Evolutionary conservation across 2,888 invertebrate species (phyloP).

Genomic region (Sthenelais limicola): DNA sequence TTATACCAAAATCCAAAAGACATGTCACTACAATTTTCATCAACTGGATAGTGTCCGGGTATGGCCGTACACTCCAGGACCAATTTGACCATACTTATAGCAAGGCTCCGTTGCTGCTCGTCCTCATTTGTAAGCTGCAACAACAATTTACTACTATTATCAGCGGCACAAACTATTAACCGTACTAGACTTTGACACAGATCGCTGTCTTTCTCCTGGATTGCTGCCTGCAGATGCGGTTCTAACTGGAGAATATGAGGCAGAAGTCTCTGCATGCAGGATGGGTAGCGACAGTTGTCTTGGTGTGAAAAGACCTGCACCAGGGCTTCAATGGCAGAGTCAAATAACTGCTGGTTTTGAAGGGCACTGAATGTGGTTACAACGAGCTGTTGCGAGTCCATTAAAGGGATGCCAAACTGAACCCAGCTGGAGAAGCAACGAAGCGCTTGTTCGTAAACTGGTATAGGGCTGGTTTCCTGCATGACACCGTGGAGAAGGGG

Average conservation of each 20-base stretch:
- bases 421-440: constrained; percentile 77
- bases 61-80: constrained; percentile 84
- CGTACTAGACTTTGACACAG: constrained; percentile 69
- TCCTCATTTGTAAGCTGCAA: constrained; percentile 75
- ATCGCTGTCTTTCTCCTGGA: constrained; percentile 76
- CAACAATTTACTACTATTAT: constrained; percentile 79
- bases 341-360: constrained; percentile 73
- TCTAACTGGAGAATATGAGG: constrained; percentile 77
- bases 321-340: constrained; percentile 79
- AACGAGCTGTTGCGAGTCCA: constrained; percentile 71
- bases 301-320: constrained; percentile 78
- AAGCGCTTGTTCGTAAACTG: constrained; percentile 63
- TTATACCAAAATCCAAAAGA: constrained; percentile 94
- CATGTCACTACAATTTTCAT: constrained; percentile 89
- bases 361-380: constrained; percentile 65
- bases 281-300: constrained; percentile 77
- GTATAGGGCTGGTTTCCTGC: constrained; percentile 49
- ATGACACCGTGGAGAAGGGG: constrained; percentile 64
- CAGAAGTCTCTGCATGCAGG: constrained; percentile 77
- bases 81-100: constrained; percentile 80
- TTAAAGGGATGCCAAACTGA: constrained; percentile 75
- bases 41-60: constrained; percentile 88
- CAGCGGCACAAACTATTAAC: constrained; percentile 77
- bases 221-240: constrained; percentile 66
- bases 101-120: constrained; percentile 74